Conservation (phyloP, 2,113 vertebrate genomes). For the Tachysurus fulvidraco region DNA sequence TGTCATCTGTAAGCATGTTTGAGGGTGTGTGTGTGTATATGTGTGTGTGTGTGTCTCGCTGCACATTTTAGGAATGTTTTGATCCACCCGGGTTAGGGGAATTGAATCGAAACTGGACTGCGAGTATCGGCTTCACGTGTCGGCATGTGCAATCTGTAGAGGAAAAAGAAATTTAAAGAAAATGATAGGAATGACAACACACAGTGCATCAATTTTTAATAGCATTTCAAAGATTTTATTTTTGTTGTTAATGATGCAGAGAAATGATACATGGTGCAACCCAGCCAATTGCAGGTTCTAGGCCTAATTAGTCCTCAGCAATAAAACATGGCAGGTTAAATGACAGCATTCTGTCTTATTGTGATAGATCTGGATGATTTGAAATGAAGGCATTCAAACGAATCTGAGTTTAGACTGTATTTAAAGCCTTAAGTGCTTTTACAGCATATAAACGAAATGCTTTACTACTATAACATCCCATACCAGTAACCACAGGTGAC, state of each 20-base stretch:
- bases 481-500: not conserved
- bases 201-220: not conserved
- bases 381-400: not conserved
- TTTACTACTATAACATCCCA: not conserved
- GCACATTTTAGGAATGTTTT: conserved; percentile 72
- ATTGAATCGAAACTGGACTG: conserved; percentile 69
- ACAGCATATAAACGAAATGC: not conserved
- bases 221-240: not conserved
- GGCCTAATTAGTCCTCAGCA: conserved; percentile 58
- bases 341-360: conserved; percentile 45
- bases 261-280: conserved; percentile 25
- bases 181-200: not conserved
- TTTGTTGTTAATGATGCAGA: not conserved
- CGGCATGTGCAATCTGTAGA: conserved; percentile 45
- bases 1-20: conserved; percentile 17
- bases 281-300: conserved; percentile 12
- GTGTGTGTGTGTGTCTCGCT: conserved; percentile 29
- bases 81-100: conserved; percentile 67
- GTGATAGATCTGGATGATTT: too few relatives aligned
- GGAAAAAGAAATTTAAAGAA: not conserved
- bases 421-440: not conserved
- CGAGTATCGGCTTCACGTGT: conserved; percentile 69
- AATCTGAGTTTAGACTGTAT: not conserved
- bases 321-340: conserved; percentile 52
- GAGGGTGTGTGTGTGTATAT: not conserved